Conservation (phyloP, 2,113 vertebrate genomes). For the Callocephalon fimbriatum region DNA sequence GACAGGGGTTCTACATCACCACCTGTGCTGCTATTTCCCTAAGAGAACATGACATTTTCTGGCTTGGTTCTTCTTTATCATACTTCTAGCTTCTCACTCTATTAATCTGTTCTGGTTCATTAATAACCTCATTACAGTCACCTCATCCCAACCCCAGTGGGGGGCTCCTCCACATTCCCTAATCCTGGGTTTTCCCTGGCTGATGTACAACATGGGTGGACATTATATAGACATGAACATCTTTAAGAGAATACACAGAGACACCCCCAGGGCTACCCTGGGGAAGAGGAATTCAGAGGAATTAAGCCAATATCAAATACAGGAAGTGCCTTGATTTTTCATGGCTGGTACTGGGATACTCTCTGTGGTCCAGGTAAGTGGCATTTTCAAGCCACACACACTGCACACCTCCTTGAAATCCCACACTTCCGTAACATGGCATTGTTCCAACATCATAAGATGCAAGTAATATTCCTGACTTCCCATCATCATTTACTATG, state of each 20-base stretch:
- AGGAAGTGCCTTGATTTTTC: not conserved
- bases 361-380: accelerated
- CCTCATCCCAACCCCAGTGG: accelerated
- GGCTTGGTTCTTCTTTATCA: not conserved
- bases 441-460: not conserved
- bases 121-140: not conserved
- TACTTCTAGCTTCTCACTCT: not conserved
- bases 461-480: not conserved
- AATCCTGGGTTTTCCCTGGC: not conserved
- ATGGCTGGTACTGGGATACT: not conserved
- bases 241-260: not conserved
- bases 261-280: accelerated
- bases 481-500: not conserved
- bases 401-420: not conserved
- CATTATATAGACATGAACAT: accelerated
- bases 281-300: not conserved
- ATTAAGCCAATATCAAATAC: not conserved
- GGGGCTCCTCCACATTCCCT: not conserved
- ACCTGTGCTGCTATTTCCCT: not conserved
- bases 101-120: not conserved
- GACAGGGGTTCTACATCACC: not conserved
- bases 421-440: not conserved
- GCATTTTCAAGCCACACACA: not conserved
- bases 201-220: accelerated
- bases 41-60: not conserved